Conservation (phyloP, 2,888 invertebrate species). For the Latrodectus hesperus region DNA sequence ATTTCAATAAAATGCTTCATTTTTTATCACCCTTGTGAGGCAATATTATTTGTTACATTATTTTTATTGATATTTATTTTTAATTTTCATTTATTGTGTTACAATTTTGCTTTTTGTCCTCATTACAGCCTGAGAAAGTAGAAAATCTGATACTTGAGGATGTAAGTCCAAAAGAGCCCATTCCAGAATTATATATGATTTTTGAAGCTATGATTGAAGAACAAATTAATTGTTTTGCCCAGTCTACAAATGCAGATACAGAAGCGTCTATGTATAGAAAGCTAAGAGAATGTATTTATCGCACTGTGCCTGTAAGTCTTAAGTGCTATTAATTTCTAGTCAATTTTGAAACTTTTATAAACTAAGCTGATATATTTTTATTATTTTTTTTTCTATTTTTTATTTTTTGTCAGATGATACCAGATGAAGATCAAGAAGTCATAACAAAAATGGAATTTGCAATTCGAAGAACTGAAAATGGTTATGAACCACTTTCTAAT, state of each 20-base stretch:
- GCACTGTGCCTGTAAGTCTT: slow-evolving; percentile 61
- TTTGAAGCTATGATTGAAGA: slow-evolving; percentile 57
- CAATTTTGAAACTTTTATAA: neutral
- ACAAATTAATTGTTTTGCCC: slow-evolving; percentile 51
- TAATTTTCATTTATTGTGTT: too few species aligned
- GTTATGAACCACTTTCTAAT: slow-evolving; percentile 42
- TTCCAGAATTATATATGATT: slow-evolving; percentile 58
- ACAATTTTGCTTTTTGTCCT: neutral
- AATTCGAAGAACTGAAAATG: slow-evolving; percentile 37
- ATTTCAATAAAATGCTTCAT: too few species aligned
- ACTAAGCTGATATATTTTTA: neutral
- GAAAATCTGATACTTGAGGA: slow-evolving; percentile 58
- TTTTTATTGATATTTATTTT: too few species aligned
- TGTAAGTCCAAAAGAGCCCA: slow-evolving; percentile 52
- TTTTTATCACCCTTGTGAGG: too few species aligned
- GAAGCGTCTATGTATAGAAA: slow-evolving; percentile 48
- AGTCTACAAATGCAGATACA: slow-evolving; percentile 44
- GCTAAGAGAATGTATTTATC: slow-evolving; percentile 52
- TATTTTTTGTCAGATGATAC: slow-evolving; percentile 51
- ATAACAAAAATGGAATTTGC: slow-evolving; percentile 47
- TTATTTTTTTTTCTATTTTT: neutral
- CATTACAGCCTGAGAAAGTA: slow-evolving; percentile 53
- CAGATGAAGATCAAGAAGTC: slow-evolving; percentile 58
- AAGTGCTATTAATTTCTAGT: neutral
- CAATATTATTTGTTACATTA: too few species aligned